Evolutionary conservation across 2,113 vertebrate species (phyloP).

Genomic region (Phalacrocorax aristotelis): DNA sequence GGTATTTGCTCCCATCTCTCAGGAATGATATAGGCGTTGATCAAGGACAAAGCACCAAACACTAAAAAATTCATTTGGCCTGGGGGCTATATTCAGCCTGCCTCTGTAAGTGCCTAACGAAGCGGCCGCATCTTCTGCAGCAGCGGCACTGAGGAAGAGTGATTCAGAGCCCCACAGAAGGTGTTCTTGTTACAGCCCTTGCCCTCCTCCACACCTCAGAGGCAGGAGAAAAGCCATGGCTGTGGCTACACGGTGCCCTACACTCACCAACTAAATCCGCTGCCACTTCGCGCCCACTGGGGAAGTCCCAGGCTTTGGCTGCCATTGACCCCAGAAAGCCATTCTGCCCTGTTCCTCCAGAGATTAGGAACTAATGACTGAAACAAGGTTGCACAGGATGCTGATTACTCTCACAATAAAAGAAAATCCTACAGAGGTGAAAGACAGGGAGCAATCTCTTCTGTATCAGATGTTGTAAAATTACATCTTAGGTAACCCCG

Average conservation of each 20-base stretch:
- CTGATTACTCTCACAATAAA: not conserved
- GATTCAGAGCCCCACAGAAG: not conserved
- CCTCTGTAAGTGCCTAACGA: not conserved
- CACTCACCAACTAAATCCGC: not conserved
- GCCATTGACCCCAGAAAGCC: not conserved
- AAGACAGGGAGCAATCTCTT: not conserved
- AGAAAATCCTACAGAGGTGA: not conserved
- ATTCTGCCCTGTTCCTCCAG: not conserved
- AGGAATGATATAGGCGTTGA: constrained; percentile 68
- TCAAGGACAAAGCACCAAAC: constrained; percentile 34
- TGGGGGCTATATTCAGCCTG: constrained; percentile 7
- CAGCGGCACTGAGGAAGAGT: not conserved
- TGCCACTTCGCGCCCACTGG: not conserved
- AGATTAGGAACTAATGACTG: not conserved
- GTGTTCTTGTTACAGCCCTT: not conserved
- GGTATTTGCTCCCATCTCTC: constrained; percentile 71
- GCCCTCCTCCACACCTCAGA: rapidly evolving
- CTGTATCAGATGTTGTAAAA: not conserved
- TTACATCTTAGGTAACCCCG: not conserved
- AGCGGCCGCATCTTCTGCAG: not conserved
- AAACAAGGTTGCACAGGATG: not conserved
- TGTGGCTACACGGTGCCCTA: not conserved
- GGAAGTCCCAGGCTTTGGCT: not conserved
- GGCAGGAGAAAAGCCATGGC: not conserved
- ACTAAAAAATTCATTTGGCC: constrained; percentile 59